phyloP scores from a whole-genome alignment of 53 echinoderm and acorn worm genomes.

The Actinopyga echinites region DNA sequence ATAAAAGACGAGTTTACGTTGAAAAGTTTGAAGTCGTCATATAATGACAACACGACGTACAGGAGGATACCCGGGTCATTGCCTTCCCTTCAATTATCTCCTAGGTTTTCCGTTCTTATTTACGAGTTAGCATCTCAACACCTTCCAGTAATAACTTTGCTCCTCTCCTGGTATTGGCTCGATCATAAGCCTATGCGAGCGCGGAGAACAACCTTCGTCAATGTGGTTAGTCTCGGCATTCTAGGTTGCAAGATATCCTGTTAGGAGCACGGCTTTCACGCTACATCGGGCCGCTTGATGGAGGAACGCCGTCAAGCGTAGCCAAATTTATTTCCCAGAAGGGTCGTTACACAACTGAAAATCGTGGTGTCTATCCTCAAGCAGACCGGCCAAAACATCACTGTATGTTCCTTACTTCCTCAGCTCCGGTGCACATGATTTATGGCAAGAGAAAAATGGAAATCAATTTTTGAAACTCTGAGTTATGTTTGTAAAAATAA shows the following conservation, averaged over 20 bases:
- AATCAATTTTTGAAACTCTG: constrained; percentile 36
- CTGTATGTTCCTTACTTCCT: constrained; percentile 9
- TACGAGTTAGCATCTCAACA: constrained; percentile 33
- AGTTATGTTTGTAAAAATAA: constrained; percentile 43
- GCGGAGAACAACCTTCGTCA: constrained; percentile 21
- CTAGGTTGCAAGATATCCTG: constrained; percentile 14
- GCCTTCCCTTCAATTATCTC: constrained; percentile 36
- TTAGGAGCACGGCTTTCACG: constrained; percentile 42
- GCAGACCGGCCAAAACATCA: neutral
- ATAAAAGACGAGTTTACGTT: no score
- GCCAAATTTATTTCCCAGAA: constrained; percentile 43
- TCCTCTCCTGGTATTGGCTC: neutral
- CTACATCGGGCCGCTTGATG: constrained; percentile 31
- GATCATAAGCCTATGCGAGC: constrained; percentile 32
- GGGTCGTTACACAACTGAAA: constrained; percentile 30
- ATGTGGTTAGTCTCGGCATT: constrained; percentile 28
- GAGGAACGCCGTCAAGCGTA: constrained; percentile 23
- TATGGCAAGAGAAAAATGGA: constrained; percentile 14
- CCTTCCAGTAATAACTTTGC: constrained; percentile 20
- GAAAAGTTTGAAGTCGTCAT: no score
- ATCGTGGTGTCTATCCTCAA: constrained; percentile 32
- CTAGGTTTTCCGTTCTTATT: constrained; percentile 27
- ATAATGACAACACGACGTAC: no score
- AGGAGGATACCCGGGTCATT: constrained; percentile 19
- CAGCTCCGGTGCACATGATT: constrained; percentile 2